Percentiles rank a stretch among this genome's conserved stretches.
Evolutionary conservation across 2,888 invertebrate species (phyloP).

Genomic region (Glaucopsyche alexis): DNA sequence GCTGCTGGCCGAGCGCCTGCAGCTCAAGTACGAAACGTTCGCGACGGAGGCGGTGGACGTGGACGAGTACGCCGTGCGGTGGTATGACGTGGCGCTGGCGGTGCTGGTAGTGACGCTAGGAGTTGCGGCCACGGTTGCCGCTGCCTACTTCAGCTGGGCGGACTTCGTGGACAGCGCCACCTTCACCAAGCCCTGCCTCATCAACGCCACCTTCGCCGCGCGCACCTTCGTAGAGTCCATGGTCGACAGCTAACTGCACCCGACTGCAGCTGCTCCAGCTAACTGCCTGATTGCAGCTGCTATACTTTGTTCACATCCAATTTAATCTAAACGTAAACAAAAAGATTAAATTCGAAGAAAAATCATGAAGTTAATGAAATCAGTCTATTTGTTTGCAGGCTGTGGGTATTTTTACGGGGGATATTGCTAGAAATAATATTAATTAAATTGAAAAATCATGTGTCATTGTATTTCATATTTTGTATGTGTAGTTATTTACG

Average conservation of each 20-base stretch:
- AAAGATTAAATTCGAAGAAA: no score
- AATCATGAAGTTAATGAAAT: no score
- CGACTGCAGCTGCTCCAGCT: not conserved
- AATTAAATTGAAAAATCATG: no score
- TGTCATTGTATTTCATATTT: no score
- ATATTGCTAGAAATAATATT: no score
- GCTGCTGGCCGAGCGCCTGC: constrained; percentile 47
- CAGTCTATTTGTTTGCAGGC: no score
- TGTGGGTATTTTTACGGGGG: no score
- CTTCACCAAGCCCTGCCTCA: constrained; percentile 86
- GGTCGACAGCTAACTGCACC: constrained; percentile 32
- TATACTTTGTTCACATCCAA: no score
- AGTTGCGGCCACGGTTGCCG: constrained; percentile 81
- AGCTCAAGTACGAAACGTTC: constrained; percentile 61
- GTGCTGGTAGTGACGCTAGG: constrained; percentile 82
- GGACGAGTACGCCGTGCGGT: constrained; percentile 55
- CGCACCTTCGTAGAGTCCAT: constrained; percentile 51
- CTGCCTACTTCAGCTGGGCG: constrained; percentile 85
- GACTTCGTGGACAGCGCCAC: constrained; percentile 82
- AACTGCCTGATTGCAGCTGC: no score
- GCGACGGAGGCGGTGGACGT: constrained; percentile 40
- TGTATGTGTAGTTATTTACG: no score
- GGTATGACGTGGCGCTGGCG: constrained; percentile 76
- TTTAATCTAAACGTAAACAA: no score
- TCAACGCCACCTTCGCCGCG: constrained; percentile 80